Base-by-base conservation (phyloP, 2,797 vertebrate genomes). In the Halcyon smyrnensis region DNA sequence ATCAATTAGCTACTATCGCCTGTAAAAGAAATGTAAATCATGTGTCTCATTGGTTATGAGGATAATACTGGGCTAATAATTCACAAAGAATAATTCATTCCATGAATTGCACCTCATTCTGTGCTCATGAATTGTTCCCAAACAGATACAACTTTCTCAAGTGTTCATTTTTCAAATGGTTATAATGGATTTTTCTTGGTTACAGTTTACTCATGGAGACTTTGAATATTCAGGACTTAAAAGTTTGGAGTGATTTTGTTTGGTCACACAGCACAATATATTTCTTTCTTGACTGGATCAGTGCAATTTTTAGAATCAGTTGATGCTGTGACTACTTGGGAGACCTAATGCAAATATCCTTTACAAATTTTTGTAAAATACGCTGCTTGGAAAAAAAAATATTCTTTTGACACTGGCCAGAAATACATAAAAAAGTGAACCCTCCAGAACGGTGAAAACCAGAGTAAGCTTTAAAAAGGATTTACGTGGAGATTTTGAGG, bases 1-100 rank as follows among this genome's bases (percentile, higher is more conserved):
- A 97, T 97, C 96, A 97, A 96, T 97, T 95, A 97, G 84, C 84
- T 80, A 39, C 90, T 76, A 96, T 95, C 2, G 69, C 84, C 93
- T 91, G 84, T 85, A 96, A 94, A 87, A 93, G 91, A 95, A 97
- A 97, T 97, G 96, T 95, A 97, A 97, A 97, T 97, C 87, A 95
- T 93, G 89, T 97, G 92, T 97, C 95, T 94, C 78, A n/a, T 91
- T 92, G 89, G 63, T 94, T 97, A 93, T 4, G 34, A 97, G 90
- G 79, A 86, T 93, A 97, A 97, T 91, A 78, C 82, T 23, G 50
- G 81, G 91, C 75, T 89, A 95, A 95, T 97, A 96, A 95, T 96
- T 97, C 92, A 97, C 91, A 95, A 96, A 96, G 91, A 97, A 95
- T 95, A 96, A 96, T 97, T 94, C 87, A 92, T 96, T 91, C 94